Evolutionary conservation across 2,113 vertebrate species (phyloP), one percentile per base, ranked within the genome.

Genomic region (Neolamprologus falcicula): DNA sequence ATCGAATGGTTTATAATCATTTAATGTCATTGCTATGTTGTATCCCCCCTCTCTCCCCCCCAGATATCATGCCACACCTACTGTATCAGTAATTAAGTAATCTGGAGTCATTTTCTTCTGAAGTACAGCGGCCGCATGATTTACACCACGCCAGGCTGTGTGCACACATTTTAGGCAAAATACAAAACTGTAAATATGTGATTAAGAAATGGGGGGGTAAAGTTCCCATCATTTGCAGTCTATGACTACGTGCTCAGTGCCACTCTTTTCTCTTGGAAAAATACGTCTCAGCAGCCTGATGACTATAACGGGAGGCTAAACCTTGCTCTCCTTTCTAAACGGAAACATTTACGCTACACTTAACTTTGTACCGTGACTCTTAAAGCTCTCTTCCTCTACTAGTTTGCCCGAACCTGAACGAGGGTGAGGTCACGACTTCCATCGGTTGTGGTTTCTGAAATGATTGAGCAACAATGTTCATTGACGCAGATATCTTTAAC

Each of bases 391-490:
- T 71, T 85, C 26, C 28, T 26, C 71, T 40, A 33, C 31, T 87
- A 24, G 86, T 83, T 61, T 79, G 59, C 35, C 61, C 71, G 2
- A 80, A 87, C 59, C n/a, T 57, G 76, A 90, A 24, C 7, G 61
- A 53, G 8, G 14, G 11, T 94, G 88, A 95, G 80, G 86, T 96
- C 91, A 96, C 71, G 16, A 55, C 88, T 90, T 95, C 91, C 93
- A 66, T 33, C 42, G 71, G 68, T 91, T 95, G 96, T 88, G 95
- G 95, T 96, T 95, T 93, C 55, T 86, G 83, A 90, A 81, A 85
- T 8, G 68, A 91, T 95, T 96, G 90, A 90, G 95, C 93, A 96
- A 96, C 73, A 35, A 4, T 4, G 21, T 68, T 93, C 93, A 92
- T 21, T 97, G 96, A 97, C 96, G 95, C 93, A 93, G 63, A 63